phyloP scores from a whole-genome alignment of 2,797 vertebrate species.

The Chaetophractus vellerosus region DNA sequence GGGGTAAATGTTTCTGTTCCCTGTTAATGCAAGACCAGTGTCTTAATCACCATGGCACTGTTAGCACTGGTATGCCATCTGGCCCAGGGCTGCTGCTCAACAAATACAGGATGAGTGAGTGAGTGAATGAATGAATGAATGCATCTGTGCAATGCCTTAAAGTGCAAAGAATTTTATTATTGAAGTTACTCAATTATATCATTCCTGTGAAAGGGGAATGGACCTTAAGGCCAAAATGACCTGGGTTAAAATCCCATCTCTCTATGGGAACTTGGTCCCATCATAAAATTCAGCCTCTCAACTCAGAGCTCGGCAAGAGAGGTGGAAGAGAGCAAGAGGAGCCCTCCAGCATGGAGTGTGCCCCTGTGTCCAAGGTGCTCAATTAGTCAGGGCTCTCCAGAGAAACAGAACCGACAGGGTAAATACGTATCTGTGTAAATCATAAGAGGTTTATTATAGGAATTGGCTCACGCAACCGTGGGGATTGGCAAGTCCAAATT shows the following conservation, averaged over 20 bases:
- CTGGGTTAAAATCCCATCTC: background rate
- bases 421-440: too few relatives aligned
- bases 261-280: background rate
- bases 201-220: background rate
- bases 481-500: too few relatives aligned
- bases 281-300: background rate
- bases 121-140: background rate
- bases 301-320: background rate
- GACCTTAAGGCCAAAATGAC: background rate
- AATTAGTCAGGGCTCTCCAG: too few relatives aligned
- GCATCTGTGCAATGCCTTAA: background rate
- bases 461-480: too few relatives aligned
- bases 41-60: background rate
- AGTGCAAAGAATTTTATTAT: background rate
- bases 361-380: background rate
- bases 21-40: background rate
- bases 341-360: background rate
- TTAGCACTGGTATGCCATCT: background rate
- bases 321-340: background rate
- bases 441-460: too few relatives aligned
- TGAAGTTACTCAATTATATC: background rate
- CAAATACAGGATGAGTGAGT: background rate
- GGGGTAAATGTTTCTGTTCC: too few relatives aligned
- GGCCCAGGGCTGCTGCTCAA: background rate
- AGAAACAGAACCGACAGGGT: too few relatives aligned